A percentile compares a stretch with the other conserved stretches of the same genome.
phyloP scores from a whole-genome alignment of 2,797 vertebrate genomes.

The Onychomys arenicola region DNA sequence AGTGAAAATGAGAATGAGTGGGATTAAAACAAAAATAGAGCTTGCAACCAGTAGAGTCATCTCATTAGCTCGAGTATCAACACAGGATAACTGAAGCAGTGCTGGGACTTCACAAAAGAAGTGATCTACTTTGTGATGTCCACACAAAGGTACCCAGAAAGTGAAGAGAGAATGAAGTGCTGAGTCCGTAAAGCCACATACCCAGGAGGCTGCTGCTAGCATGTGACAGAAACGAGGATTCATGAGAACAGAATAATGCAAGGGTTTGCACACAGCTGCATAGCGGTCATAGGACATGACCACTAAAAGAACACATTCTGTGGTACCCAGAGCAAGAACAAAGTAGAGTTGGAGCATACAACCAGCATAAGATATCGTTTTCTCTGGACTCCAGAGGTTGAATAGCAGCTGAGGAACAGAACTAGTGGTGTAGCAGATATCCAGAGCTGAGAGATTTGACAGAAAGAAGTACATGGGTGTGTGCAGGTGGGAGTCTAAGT shows the following conservation, averaged over 20 bases:
- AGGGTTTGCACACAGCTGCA: conserved; percentile 70
- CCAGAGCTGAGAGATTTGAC: conserved; percentile 76
- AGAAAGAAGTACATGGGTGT: conserved; percentile 81
- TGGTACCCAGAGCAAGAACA: conserved; percentile 57
- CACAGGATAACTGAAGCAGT: conserved; percentile 53
- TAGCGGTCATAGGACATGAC: conserved; percentile 74
- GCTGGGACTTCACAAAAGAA: conserved; percentile 61
- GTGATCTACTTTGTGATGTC: conserved; percentile 20
- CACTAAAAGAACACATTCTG: conserved; percentile 65
- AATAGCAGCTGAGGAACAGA: conserved; percentile 51
- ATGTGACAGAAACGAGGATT: not conserved
- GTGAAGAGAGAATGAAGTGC: conserved; percentile 44
- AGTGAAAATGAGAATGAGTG: conserved; percentile 40
- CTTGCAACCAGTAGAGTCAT: conserved; percentile 40
- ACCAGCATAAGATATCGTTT: conserved; percentile 45
- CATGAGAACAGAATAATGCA: conserved; percentile 68
- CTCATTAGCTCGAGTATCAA: conserved; percentile 7
- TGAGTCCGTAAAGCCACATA: conserved; percentile 48
- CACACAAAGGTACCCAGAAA: conserved; percentile 65
- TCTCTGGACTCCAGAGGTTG: conserved; percentile 27
- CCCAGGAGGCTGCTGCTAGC: conserved; percentile 54
- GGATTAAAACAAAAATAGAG: conserved; percentile 51
- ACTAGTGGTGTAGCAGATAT: conserved; percentile 77
- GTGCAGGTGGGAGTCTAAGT: conserved; percentile 48
- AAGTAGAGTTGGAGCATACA: conserved; percentile 76